Percentiles rank a stretch among this genome's conserved stretches.
These are phyloP conservation scores for Apodemus sylvaticus DNA, from an alignment of 2,113 vertebrate species.

Conservation along the genomic window DNA sequence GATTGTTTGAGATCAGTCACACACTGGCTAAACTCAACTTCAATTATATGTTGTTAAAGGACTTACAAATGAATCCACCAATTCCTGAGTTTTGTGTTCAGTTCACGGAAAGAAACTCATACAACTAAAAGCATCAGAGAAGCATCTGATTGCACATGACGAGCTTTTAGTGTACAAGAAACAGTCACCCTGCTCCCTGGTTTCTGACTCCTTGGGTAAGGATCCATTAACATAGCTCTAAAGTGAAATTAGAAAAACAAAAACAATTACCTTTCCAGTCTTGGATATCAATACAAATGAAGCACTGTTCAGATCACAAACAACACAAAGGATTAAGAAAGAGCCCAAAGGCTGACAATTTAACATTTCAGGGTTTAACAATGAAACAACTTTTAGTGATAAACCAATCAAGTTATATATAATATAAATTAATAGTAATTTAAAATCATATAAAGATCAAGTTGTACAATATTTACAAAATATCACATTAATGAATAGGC, in stretches of 20 bases:
- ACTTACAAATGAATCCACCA: constrained; percentile 67
- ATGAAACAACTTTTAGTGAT: constrained; percentile 65
- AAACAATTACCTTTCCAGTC: constrained; percentile 37
- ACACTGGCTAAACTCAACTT: constrained; percentile 64
- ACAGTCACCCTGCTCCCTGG: constrained; percentile 60
- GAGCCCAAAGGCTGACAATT: constrained; percentile 39
- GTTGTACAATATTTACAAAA: constrained; percentile 79
- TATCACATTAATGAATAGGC: constrained; percentile 58
- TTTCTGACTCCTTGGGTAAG: constrained; percentile 59
- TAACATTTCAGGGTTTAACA: constrained; percentile 57
- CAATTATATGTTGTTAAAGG: constrained; percentile 33
- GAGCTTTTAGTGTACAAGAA: constrained; percentile 73
- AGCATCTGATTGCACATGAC: background rate
- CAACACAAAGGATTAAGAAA: constrained; percentile 18
- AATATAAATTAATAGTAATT: constrained; percentile 74
- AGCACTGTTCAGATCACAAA: constrained; percentile 58
- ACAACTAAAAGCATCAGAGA: constrained; percentile 60
- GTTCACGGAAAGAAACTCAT: constrained; percentile 58
- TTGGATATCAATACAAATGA: constrained; percentile 51
- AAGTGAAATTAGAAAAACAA: constrained; percentile 46
- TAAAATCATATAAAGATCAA: constrained; percentile 72
- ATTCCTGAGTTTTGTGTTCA: constrained; percentile 79
- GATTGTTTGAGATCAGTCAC: constrained; percentile 73
- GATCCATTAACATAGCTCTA: constrained; percentile 49
- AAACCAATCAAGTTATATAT: constrained; percentile 65